Evolutionary conservation across 1,140 invertebrate species (phyloP).

Genomic region (Drosophila tani): DNA sequence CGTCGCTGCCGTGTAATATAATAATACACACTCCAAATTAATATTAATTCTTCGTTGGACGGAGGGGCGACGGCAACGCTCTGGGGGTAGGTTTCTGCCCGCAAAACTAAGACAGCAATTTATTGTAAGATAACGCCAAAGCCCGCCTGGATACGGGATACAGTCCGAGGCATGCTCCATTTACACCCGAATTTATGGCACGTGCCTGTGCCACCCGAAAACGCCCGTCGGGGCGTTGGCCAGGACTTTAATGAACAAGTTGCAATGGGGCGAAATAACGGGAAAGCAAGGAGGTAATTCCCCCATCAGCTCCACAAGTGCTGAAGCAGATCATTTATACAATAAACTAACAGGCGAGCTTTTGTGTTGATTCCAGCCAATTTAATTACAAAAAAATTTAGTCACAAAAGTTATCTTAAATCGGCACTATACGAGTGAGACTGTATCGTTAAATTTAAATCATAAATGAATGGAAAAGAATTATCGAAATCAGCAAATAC

Average conservation of each 20-base stretch:
- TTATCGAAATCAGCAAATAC: too few relatives aligned
- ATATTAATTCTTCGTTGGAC: constrained; percentile 58
- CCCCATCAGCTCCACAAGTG: neutral
- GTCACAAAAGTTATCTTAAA: neutral
- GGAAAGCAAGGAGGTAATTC: neutral
- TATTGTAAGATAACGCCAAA: constrained; percentile 72
- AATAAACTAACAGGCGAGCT: constrained; percentile 31
- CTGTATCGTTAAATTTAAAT: neutral
- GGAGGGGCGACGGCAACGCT: constrained; percentile 1
- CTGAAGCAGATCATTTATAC: constrained; percentile 5
- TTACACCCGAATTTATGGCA: constrained; percentile 75
- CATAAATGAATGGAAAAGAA: neutral
- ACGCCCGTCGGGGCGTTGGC: constrained; percentile 51
- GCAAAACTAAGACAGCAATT: constrained; percentile 71
- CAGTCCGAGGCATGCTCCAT: constrained; percentile 66
- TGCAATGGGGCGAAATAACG: constrained; percentile 4
- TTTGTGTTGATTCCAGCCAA: constrained; percentile 28
- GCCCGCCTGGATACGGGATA: constrained; percentile 52
- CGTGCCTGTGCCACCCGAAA: constrained; percentile 46
- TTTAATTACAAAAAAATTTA: constrained; percentile 46
- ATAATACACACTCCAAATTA: constrained; percentile 76
- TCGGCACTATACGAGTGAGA: neutral
- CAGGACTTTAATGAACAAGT: constrained; percentile 52
- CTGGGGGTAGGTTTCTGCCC: constrained; percentile 24
- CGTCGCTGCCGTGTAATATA: constrained; percentile 51